Percentiles rank a stretch among this genome's conserved stretches.
phyloP scores from a whole-genome alignment of 2,113 vertebrate species.

The Xyliphius kryptos region DNA sequence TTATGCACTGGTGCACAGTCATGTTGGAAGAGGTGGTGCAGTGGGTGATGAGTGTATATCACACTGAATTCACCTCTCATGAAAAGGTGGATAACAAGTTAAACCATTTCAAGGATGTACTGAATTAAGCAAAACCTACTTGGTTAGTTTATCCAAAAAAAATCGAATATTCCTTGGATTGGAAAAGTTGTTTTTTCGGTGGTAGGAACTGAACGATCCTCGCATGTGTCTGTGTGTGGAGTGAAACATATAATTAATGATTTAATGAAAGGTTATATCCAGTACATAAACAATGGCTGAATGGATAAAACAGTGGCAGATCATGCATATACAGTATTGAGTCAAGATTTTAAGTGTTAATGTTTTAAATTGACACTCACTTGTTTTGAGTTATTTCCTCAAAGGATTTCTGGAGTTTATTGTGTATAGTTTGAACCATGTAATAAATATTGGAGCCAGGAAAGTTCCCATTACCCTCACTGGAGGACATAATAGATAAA shows the following conservation, averaged over 20 bases:
- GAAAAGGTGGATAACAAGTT: too few species aligned
- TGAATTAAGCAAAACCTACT: constrained; percentile 58
- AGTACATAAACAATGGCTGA: too few species aligned
- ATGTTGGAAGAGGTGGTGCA: too few species aligned
- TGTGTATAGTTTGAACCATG: constrained; percentile 58
- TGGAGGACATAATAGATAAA: constrained; percentile 36
- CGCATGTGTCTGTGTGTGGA: constrained; percentile 52
- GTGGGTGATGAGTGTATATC: too few species aligned
- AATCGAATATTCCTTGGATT: constrained; percentile 66
- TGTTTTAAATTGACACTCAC: constrained; percentile 45
- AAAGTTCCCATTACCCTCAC: constrained; percentile 58
- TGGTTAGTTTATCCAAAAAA: constrained; percentile 55
- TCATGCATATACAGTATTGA: too few species aligned
- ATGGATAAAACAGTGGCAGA: too few species aligned
- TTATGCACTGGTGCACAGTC: too few species aligned
- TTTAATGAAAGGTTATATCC: too few species aligned
- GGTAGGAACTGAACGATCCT: constrained; percentile 65
- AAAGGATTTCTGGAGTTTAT: constrained; percentile 54
- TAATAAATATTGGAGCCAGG: constrained; percentile 61
- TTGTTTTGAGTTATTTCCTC: constrained; percentile 48
- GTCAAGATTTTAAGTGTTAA: background rate
- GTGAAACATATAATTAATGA: constrained; percentile 5
- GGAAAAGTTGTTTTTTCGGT: constrained; percentile 61
- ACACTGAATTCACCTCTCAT: too few species aligned
- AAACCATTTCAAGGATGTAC: too few species aligned